Evolutionary conservation across 2,113 vertebrate species (phyloP), one percentile per base, ranked within the genome.

Genomic region (Acrocephalus kingi): DNA sequence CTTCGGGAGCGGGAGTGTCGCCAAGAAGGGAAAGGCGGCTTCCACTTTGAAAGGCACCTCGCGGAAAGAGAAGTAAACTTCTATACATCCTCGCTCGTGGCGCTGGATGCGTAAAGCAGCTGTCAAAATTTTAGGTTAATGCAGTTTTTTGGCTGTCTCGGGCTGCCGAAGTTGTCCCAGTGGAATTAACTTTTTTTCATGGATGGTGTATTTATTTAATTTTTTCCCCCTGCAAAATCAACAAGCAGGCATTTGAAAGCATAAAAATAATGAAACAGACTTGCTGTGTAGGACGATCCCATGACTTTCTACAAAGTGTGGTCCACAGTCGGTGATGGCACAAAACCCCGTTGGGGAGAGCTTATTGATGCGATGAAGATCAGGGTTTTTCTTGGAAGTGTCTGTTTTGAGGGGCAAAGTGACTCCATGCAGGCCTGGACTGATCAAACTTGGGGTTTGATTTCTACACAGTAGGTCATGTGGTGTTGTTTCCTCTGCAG

Each of bases 221-320:
- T 13, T 23, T 13, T 24, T 5, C 2, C 7, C 37, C n/a, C 15
- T 5, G 46, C 48, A 10, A 72, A 87, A 35, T 45, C 37, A 45
- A 28, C 52, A 71, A 33, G 35, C 20, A 4, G 30, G 11, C 35
- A 3, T 61, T 89, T 27, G 11, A 51, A 59, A 49, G 41, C n/a
- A 25, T 28, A 28, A 58, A 90, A 67, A 20, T 37, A 39, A 25
- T 1, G 24, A 49, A 41, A 56, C 28, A 12, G 25, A 19, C 52
- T 62, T 67, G 68, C 48, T n/a, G 30, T 8, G 28, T 37, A 11
- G 45, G 59, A 67, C 14, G 48, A 33, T 82, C 48, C 45, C 4
- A 0, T n/a, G 48, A 20, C 49, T 27, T 71, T 33, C 13, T 43
- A 0, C 6, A 14, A 18, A 81, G 19, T 0, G 1, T 55, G 30